phyloP scores from a whole-genome alignment of 2,113 vertebrate genomes.

The Prietella phreatophila region DNA sequence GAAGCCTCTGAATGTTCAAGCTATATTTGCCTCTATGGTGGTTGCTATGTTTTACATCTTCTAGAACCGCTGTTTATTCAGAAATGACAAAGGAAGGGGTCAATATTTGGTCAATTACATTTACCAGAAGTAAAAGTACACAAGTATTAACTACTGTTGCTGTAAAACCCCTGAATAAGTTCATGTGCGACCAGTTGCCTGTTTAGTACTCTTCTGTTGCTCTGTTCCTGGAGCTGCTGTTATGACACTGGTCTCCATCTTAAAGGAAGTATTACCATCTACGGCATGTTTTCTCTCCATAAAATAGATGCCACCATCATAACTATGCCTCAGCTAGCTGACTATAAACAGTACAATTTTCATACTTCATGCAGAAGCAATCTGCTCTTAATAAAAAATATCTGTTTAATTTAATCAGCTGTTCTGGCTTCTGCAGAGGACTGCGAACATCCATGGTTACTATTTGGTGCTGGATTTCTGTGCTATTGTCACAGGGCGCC shows the following conservation, averaged over 20 bases:
- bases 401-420: background rate
- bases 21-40: too few relatives aligned
- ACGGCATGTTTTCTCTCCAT: slow-evolving; percentile 78
- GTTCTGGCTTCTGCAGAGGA: slow-evolving; percentile 61
- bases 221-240: slow-evolving; percentile 52
- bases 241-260: slow-evolving; percentile 62
- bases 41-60: too few relatives aligned
- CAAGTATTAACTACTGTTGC: too few relatives aligned
- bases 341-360: slow-evolving; percentile 62
- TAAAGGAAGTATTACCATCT: slow-evolving; percentile 71
- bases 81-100: too few relatives aligned
- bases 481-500: too few relatives aligned
- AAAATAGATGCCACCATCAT: background rate
- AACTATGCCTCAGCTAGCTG: slow-evolving; percentile 56
- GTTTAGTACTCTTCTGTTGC: background rate
- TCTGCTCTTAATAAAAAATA: background rate
- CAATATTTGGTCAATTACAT: too few relatives aligned
- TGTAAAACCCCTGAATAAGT: too few relatives aligned
- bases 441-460: slow-evolving; percentile 69
- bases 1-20: too few relatives aligned
- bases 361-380: background rate
- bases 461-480: slow-evolving; percentile 77
- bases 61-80: too few relatives aligned
- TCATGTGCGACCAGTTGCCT: background rate
- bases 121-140: too few relatives aligned